These are phyloP conservation scores for Pygocentrus nattereri DNA, from an alignment of 2,797 vertebrate species.

Conservation along the genomic window DNA sequence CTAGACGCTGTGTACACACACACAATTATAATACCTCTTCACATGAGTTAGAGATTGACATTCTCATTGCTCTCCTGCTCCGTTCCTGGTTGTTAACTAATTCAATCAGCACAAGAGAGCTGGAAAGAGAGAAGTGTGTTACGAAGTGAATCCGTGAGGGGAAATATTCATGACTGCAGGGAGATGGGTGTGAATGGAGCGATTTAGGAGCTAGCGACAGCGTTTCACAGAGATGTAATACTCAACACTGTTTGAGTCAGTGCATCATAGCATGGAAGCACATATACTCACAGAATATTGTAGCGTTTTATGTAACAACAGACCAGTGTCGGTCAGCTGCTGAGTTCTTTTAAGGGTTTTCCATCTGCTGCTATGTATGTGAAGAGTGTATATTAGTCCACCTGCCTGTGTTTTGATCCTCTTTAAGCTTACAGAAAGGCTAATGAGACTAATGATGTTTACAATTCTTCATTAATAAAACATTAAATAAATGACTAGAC, in stretches of 20 bases:
- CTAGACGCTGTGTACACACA: not conserved
- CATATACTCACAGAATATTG: not conserved
- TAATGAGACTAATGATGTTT: not conserved
- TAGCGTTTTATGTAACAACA: not conserved
- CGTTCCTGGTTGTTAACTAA: conserved; percentile 60
- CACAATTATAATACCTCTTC: conserved; percentile 36
- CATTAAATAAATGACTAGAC: too few relatives aligned
- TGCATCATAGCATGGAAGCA: not conserved
- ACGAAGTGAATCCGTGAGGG: conserved; percentile 71
- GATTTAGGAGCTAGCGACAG: conserved; percentile 43
- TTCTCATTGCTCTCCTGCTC: conserved; percentile 53
- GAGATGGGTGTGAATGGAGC: conserved; percentile 45
- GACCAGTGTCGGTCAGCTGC: not conserved
- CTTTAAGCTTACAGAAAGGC: not conserved
- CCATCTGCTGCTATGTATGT: not conserved
- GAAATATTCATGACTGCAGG: conserved; percentile 66
- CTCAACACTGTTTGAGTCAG: conserved; percentile 19
- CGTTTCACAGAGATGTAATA: conserved; percentile 6
- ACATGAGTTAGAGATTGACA: conserved; percentile 43
- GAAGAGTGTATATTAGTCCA: not conserved
- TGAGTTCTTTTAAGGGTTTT: conserved; percentile 1
- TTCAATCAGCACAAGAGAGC: conserved; percentile 65
- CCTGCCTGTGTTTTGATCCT: not conserved
- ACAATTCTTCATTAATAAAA: not conserved
- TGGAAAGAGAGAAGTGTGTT: conserved; percentile 70